Conservation (phyloP, 2,113 vertebrate genomes). For the Xiphophorus hellerii region DNA sequence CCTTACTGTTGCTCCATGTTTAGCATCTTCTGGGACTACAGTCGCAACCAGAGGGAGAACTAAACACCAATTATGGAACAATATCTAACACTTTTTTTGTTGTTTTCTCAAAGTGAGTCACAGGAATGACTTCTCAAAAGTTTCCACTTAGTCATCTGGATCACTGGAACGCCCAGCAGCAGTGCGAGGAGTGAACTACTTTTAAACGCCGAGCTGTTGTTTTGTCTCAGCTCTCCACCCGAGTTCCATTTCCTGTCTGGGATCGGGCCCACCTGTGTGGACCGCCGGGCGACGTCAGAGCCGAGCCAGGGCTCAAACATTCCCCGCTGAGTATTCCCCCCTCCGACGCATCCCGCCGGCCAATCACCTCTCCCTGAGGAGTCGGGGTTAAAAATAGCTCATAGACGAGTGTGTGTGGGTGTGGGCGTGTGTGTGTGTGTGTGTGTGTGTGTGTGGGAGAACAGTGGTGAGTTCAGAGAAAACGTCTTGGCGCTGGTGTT, state of each 20-base stretch:
- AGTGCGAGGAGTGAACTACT: conserved; percentile 37
- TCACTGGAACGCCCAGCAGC: conserved; percentile 11
- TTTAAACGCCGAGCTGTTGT: conserved; percentile 53
- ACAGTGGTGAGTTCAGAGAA: not conserved
- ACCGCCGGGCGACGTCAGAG: conserved; percentile 40
- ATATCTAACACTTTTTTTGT: conserved; percentile 4
- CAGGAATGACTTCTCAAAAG: conserved; percentile 14
- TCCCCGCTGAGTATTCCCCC: conserved; percentile 34
- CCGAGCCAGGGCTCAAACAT: conserved; percentile 29
- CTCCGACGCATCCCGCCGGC: conserved; percentile 44
- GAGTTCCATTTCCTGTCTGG: conserved; percentile 64
- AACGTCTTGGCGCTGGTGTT: not conserved
- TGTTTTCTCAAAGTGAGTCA: conserved; percentile 18
- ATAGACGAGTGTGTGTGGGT: conserved; percentile 1
- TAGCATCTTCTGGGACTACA: conserved; percentile 43
- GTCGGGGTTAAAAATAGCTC: conserved; percentile 65
- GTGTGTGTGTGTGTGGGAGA: not conserved
- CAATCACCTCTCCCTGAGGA: conserved; percentile 58
- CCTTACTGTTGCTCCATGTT: not conserved
- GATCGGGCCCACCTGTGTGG: conserved; percentile 69
- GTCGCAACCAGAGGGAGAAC: conserved; percentile 13
- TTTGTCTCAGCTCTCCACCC: conserved; percentile 50
- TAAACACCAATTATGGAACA: conserved; percentile 21
- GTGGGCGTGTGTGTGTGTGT: too few species aligned
- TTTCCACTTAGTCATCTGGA: conserved; percentile 12